Evolutionary conservation across 2,113 vertebrate genomes (phyloP).

Genomic region (Chloroceryle aenea): DNA sequence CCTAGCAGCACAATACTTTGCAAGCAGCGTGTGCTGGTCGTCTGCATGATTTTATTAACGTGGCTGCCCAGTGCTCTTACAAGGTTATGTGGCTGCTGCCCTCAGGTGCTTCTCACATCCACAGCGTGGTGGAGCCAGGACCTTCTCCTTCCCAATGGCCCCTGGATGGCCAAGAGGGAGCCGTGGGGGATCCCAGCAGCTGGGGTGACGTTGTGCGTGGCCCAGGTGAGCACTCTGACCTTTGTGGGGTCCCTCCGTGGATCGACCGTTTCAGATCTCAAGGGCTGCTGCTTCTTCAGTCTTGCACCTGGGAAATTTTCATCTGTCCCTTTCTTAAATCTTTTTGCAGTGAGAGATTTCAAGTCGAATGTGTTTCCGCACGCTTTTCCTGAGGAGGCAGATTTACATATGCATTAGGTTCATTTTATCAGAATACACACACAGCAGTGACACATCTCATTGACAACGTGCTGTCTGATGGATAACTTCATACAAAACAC

Average conservation of each 20-base stretch:
- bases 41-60: background rate
- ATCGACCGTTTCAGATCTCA: background rate
- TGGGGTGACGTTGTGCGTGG: rapidly evolving
- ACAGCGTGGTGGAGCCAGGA: rapidly evolving
- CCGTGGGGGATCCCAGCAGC: background rate
- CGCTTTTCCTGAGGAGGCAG: slow-evolving; percentile 68
- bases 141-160: background rate
- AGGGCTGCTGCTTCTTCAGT: background rate
- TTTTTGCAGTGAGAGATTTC: slow-evolving; percentile 58
- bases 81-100: background rate
- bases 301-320: slow-evolving; percentile 31
- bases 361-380: slow-evolving; percentile 70
- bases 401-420: slow-evolving; percentile 78
- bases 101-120: rapidly evolving
- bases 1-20: background rate
- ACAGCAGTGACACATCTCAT: slow-evolving; percentile 73
- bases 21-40: background rate
- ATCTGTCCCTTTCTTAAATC: slow-evolving; percentile 44
- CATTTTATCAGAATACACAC: slow-evolving; percentile 72
- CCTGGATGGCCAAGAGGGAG: rapidly evolving
- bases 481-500: slow-evolving; percentile 72
- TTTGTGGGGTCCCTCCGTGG: rapidly evolving
- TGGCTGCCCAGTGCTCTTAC: background rate
- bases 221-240: rapidly evolving
- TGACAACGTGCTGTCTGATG: slow-evolving; percentile 68